Base-by-base conservation (phyloP, 2,797 vertebrate genomes). In the Morelia viridis region DNA sequence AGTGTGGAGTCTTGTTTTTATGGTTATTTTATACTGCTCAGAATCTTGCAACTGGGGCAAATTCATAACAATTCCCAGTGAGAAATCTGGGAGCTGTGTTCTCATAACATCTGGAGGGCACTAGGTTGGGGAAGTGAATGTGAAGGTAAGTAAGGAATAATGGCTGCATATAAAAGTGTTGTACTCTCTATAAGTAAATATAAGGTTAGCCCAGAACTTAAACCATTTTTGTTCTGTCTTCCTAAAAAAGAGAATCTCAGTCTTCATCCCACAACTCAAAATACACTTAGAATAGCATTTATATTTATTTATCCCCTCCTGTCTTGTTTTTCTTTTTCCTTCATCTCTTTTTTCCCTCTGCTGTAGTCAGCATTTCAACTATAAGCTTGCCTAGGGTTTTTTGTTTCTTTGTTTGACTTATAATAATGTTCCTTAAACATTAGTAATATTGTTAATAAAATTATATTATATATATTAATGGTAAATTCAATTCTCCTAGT, bases 221-320 rank as follows among this genome's bases (percentile, higher is more conserved):
- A 1, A 90, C 92, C 89, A 10, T 17, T 2, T 64, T 26, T n/a
- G 83, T 94, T 65, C 61, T 91, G 11, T 28, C 90, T 91, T 87
- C 68, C 50, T 68, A 87, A 22, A 71, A 64, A 64, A 65, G 56
- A n/a, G 26, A 9, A n/a, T 7, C 88, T 71, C 41, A 76, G 41
- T 71, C 58, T n/a, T 28, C 22, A 57, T 46, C 13, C 19, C 22
- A 68, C 58, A 61, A 61, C 58, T 65, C 58, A 28, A 64, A 53
- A 85, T 50, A 90, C 0, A 15, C 6, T 31, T 19, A 24, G 24
- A 80, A 35, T 35, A 62, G 11, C 7, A 85, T 71, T 57, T 64
- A 11, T 88, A 65, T 62, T 11, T 46, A 83, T 28, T n/a, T 58
- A 50, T 61, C 19, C 5, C 13, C 15, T 84, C 13, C 41, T 57